A percentile compares a stretch with the other conserved stretches of the same genome.
Conservation (phyloP, 2,888 invertebrate genomes). For the Macropis europaea region DNA sequence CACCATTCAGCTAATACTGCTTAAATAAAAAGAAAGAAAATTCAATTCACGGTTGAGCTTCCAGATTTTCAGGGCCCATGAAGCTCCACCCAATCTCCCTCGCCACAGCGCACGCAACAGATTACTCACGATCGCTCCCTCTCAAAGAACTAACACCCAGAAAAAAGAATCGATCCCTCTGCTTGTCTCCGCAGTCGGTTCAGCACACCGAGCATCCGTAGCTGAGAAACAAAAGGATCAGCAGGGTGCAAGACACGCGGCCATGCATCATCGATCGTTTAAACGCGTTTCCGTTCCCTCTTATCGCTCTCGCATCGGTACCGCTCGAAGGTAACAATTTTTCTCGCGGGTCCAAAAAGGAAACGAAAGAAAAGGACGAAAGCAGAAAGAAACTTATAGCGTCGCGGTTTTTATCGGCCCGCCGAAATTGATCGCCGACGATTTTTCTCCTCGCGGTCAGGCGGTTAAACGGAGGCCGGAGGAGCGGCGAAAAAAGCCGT, state of each 20-base stretch:
- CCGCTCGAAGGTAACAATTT: conserved; percentile 42
- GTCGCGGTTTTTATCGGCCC: conserved; percentile 51
- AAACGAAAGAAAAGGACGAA: too few species aligned
- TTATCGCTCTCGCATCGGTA: conserved; percentile 24
- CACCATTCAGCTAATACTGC: too few species aligned
- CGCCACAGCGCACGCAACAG: too few species aligned
- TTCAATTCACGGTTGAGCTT: too few species aligned
- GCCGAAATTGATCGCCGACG: conserved; percentile 54
- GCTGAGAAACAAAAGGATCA: neutral
- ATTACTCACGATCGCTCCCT: too few species aligned
- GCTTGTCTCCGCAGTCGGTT: conserved; percentile 15
- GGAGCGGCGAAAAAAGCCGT: neutral
- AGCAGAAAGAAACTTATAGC: conserved; percentile 14
- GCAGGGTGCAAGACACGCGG: neutral
- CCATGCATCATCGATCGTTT: conserved; percentile 42
- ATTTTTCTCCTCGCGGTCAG: conserved; percentile 42
- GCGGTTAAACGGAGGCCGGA: neutral
- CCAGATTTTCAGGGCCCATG: too few species aligned
- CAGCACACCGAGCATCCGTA: too few species aligned
- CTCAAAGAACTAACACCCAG: too few species aligned
- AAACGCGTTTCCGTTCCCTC: conserved; percentile 43
- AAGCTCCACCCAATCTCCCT: too few species aligned
- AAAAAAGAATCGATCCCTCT: too few species aligned
- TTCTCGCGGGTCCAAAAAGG: conserved; percentile 51
- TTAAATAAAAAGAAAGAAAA: too few species aligned